Evolutionary conservation across 2,888 invertebrate genomes (phyloP), one percentile per base, ranked within the genome.

Genomic region (Calameuta pallipes): DNA sequence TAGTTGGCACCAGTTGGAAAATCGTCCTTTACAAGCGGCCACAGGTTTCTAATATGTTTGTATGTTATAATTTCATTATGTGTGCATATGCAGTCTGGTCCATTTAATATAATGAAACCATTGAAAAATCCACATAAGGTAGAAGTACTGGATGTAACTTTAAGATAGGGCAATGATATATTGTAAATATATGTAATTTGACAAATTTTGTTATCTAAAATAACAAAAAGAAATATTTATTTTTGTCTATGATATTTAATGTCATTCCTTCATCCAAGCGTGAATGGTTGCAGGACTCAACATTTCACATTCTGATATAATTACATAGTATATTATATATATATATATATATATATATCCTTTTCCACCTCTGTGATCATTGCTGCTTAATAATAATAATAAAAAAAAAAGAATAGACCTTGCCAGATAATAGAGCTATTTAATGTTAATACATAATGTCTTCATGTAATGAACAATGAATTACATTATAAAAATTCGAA

Each of bases 191-290:
- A 34, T 71, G 71, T 13, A 33, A 56, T 56, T 15, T 23, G 71
- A 34, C 71, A 71, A 33, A 34, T 71, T 33, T 34, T 31, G 12
- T 71, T 71, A 71, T 34, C 69, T 75, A 78, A 71, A 75, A 78
- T 73, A 71, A 76, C 77, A 77, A 71, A 56, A 34, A 78, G 77
- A 73, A 73, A 78, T 77, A 79, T 81, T 80, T 80, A 81, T 81
- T 76, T 81, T 80, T 81, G 73, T 79, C 77, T 79, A 78, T 71
- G 70, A 37, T 56, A 74, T 56, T 78, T 34, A 78, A 80, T 77
- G 9, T 56, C 23, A 15, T 56, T 23, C 23, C 56, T 56, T 56
- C 56, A 56, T 23, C 56, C 56, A 23, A 23, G 9, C 9, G 23
- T 56, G 56, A 56, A 56, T 56, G 9, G 2, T 56, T 56, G 23